Base-by-base conservation (phyloP, 2,888 invertebrate species). In the Adela reaumurella region DNA sequence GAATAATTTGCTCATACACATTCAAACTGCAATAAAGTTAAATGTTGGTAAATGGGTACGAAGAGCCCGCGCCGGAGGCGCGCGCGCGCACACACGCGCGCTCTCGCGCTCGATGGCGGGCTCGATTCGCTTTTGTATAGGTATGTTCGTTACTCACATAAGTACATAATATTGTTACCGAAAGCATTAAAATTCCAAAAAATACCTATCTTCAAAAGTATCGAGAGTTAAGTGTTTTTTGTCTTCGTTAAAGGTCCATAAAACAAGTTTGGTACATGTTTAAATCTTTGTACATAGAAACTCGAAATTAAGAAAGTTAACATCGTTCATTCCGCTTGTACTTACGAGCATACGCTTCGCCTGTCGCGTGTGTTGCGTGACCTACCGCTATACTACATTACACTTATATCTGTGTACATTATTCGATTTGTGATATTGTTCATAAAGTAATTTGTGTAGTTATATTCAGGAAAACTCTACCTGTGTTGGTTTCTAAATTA, bases 341-440 rank as follows among this genome's bases (percentile, higher is more conserved):
- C 24, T 24, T 68, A 74, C 29, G 19, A 43, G 46, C 63, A 74
- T 35, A 3, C 74, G 50, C 50, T 50, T 77, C 68, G 73, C 71
- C 72, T 74, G 71, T 77, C 73, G 68, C 65, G 64, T 62, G 59
- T 74, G 64, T 74, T 68, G 68, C 11, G n/a, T n/a, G n/a, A n/a
- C 35, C 11, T 24, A 24, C 35, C 11, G 35, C 35, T 35, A 24
- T 6, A 24, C n/a, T n/a, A n/a, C n/a, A n/a, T n/a, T n/a, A n/a
- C 24, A 24, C 8, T 24, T 24, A 24, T 24, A 24, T 24, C 24
- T 24, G 24, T 24, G 35, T 35, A 35, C 35, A 35, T 35, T 35
- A 8, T 35, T 35, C 11, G 8, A 35, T 35, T 35, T 35, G 35
- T 35, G 35, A 35, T 35, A 35, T 35, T 35, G 35, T 35, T 35